phyloP scores from a whole-genome alignment of 2,888 invertebrate species.

The Pheosia gnoma region DNA sequence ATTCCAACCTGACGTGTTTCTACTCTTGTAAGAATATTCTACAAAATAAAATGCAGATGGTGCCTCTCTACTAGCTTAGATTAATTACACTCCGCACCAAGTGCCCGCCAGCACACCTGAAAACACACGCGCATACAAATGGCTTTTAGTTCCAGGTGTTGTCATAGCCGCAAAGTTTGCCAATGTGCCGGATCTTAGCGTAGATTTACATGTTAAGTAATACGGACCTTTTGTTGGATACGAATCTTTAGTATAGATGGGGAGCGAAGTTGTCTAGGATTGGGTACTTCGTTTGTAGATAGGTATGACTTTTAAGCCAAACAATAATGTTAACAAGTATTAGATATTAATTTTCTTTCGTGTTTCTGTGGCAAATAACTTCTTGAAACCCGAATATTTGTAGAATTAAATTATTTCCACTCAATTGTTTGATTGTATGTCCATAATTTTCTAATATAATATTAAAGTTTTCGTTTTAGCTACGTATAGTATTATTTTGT shows the following conservation, averaged over 20 bases:
- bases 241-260: neutral
- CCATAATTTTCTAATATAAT: too few species aligned
- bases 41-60: neutral
- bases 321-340: too few species aligned
- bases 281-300: too few species aligned
- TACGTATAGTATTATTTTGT: too few species aligned
- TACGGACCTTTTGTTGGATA: constrained; percentile 9
- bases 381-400: too few species aligned
- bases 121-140: constrained; percentile 3
- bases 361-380: too few species aligned
- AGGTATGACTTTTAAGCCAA: too few species aligned
- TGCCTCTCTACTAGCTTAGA: neutral
- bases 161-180: constrained; percentile 10
- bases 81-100: constrained; percentile 1
- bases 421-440: too few species aligned
- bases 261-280: neutral
- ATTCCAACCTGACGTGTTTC: too few species aligned
- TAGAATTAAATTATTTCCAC: too few species aligned
- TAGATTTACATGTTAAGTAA: constrained; percentile 16
- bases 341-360: too few species aligned
- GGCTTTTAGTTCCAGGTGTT: constrained; percentile 15
- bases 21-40: neutral
- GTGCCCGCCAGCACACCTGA: constrained; percentile 1
- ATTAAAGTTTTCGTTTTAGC: too few species aligned
- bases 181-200: constrained; percentile 12